Percentiles rank a stretch among this genome's conserved stretches.
Conservation (phyloP, 2,797 vertebrate species). For the Thunnus albacares region DNA sequence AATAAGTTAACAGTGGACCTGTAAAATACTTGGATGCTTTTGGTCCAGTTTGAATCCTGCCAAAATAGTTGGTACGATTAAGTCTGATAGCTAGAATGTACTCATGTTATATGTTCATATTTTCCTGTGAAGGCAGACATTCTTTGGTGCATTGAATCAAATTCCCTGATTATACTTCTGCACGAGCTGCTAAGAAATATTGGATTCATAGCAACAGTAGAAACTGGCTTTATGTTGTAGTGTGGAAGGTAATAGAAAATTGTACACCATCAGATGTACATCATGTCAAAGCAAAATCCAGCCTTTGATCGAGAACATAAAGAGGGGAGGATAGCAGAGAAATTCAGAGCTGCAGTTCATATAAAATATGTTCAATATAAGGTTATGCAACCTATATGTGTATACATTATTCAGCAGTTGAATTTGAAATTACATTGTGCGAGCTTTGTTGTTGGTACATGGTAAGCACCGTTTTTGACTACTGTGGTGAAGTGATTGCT, state of each 20-base stretch:
- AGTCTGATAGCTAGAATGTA: background rate
- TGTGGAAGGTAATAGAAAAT: conserved; percentile 23
- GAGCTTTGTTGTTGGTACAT: conserved; percentile 4
- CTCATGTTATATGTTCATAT: background rate
- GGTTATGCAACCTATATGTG: conserved; percentile 21
- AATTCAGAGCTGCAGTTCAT: conserved; percentile 35
- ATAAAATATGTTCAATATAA: conserved; percentile 26
- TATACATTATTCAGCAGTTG: conserved; percentile 37
- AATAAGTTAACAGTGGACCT: background rate
- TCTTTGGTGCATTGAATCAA: conserved; percentile 24
- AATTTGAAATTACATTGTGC: conserved; percentile 6
- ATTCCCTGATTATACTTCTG: conserved; percentile 33
- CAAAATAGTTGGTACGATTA: background rate
- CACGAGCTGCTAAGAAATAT: conserved; percentile 35
- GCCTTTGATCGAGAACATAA: conserved; percentile 46
- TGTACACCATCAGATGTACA: conserved; percentile 37
- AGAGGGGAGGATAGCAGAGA: conserved; percentile 7
- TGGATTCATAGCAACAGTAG: conserved; percentile 29
- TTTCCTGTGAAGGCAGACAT: conserved; percentile 18
- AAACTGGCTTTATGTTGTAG: conserved; percentile 38
- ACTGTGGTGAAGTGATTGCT: conserved; percentile 4
- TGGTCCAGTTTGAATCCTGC: background rate
- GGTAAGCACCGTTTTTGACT: background rate
- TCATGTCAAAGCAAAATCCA: conserved; percentile 51
- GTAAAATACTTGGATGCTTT: background rate